Evolutionary conservation across 2,888 invertebrate genomes (phyloP).

Genomic region (Mechanitis mazaeus): DNA sequence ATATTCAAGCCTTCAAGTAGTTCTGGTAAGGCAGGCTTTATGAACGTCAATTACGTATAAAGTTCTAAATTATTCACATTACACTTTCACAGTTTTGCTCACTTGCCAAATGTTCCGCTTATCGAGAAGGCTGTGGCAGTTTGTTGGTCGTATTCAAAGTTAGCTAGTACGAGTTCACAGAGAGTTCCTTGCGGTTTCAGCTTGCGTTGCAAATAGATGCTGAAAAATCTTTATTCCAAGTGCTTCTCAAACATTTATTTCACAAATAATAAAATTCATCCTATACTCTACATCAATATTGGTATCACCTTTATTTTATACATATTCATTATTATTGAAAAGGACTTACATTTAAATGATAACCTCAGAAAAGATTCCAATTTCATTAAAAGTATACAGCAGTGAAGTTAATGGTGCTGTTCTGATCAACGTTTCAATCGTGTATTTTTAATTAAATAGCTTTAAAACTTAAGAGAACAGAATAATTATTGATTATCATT

Average conservation of each 20-base stretch:
- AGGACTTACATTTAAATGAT: not conserved
- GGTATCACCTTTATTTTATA: not conserved
- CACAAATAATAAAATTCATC: not conserved
- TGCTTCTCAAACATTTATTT: not conserved
- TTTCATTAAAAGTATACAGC: conserved; percentile 4
- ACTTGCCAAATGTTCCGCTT: conserved; percentile 24
- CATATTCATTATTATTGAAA: not conserved
- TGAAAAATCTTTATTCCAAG: not conserved
- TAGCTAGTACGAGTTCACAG: conserved; percentile 18
- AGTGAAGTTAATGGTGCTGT: conserved; percentile 8
- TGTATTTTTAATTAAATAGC: conserved; percentile 12
- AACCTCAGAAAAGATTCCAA: not conserved
- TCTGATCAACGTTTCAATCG: conserved; percentile 13
- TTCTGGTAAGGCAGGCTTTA: conserved; percentile 11
- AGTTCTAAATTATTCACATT: conserved; percentile 28
- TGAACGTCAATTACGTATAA: conserved; percentile 22
- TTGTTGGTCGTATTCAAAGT: conserved; percentile 23
- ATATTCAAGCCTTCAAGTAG: conserved; percentile 1
- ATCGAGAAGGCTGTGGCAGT: conserved; percentile 25
- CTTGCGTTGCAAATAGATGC: not conserved
- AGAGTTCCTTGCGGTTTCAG: conserved; percentile 15
- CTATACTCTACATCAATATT: no score
- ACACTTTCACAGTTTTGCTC: conserved; percentile 27
- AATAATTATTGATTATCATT: conserved; percentile 1
- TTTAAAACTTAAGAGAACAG: conserved; percentile 9